These are phyloP conservation scores for Acleris cristana DNA, from an alignment of 2,888 invertebrate genomes.

Conservation along the genomic window DNA sequence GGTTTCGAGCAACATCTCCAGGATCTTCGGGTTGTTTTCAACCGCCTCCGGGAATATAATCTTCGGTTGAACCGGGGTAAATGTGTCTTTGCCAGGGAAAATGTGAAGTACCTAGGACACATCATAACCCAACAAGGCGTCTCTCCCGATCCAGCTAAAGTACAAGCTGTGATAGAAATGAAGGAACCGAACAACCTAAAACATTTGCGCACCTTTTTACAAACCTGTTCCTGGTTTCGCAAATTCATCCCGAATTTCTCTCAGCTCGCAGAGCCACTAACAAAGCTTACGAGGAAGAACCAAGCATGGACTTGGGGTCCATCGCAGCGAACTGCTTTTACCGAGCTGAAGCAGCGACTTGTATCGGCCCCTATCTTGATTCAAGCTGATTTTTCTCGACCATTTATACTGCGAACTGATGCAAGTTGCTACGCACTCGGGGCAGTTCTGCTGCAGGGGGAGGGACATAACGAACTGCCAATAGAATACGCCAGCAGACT, in stretches of 20 bases:
- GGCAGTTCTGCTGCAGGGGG: background rate
- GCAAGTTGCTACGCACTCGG: background rate
- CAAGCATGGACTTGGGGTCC: background rate
- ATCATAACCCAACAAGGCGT: background rate
- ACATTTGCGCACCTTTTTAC: background rate
- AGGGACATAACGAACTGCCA: background rate
- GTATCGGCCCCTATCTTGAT: background rate
- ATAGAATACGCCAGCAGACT: background rate
- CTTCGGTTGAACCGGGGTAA: background rate
- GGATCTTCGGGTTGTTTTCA: background rate
- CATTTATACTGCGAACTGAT: background rate
- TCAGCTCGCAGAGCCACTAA: background rate
- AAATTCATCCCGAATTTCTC: background rate
- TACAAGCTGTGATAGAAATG: background rate
- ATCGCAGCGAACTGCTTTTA: background rate
- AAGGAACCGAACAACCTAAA: background rate
- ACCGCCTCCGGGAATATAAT: background rate
- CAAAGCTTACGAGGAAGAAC: background rate
- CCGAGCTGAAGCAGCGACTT: background rate
- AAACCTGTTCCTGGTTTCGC: constrained; percentile 3
- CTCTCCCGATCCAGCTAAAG: background rate
- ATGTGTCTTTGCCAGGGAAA: background rate
- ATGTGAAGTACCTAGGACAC: background rate
- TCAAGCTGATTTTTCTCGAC: background rate
- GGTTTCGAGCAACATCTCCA: background rate